Conservation (phyloP, 2,888 invertebrate species). For the Argynnis bischoffii region DNA sequence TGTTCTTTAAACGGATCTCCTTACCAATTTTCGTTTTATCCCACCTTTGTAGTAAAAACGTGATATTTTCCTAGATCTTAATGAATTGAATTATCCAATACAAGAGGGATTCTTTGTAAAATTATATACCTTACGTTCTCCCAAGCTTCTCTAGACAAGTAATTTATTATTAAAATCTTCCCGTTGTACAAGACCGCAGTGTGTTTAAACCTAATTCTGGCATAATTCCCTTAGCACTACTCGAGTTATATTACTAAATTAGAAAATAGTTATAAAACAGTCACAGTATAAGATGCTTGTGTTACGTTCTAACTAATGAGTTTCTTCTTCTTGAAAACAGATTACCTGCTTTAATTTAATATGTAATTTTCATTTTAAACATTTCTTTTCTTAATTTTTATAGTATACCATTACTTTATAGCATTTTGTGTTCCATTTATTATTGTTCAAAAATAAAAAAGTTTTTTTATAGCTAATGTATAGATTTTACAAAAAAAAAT, state of each 20-base stretch:
- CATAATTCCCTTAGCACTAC: conserved; percentile 20
- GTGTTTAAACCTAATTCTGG: conserved; percentile 26
- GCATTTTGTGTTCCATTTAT: background rate
- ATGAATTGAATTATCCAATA: conserved; percentile 32
- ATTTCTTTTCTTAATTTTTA: background rate
- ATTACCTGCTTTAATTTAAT: conserved; percentile 19
- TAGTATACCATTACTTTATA: background rate
- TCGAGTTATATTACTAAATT: conserved; percentile 17
- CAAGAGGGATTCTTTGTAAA: conserved; percentile 27
- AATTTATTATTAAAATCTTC: conserved; percentile 29
- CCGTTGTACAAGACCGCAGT: conserved; percentile 5
- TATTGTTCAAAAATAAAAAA: no score
- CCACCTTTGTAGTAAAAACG: conserved; percentile 17
- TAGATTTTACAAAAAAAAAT: no score
- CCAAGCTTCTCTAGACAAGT: conserved; percentile 18
- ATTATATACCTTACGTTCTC: conserved; percentile 29
- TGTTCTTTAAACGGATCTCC: background rate
- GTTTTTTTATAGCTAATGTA: no score
- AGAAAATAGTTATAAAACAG: conserved; percentile 23
- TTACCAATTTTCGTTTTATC: conserved; percentile 4
- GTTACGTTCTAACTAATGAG: conserved; percentile 16
- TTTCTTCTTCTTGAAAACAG: conserved; percentile 14
- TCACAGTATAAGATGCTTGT: conserved; percentile 13
- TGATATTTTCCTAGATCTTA: conserved; percentile 17
- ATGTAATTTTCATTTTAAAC: conserved; percentile 5